Conservation (phyloP, 2,888 invertebrate species). For the Tethea ocularis region DNA sequence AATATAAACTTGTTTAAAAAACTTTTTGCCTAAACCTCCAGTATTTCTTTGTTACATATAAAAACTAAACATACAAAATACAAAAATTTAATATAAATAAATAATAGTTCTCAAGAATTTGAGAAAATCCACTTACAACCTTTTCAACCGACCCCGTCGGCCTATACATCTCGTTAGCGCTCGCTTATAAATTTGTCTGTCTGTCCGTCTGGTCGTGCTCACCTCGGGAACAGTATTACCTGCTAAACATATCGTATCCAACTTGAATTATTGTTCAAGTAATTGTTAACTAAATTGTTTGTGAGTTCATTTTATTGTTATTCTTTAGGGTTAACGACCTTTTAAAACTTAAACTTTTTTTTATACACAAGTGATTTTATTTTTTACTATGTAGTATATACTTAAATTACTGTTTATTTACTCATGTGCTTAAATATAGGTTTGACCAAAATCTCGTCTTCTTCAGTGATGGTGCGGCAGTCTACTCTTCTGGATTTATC, state of each 20-base stretch:
- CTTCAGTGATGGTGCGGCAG: too few species aligned
- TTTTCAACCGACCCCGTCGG: constrained; percentile 17
- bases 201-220: constrained; percentile 45
- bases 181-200: constrained; percentile 73
- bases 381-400: too few species aligned
- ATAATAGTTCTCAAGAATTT: too few species aligned
- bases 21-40: too few species aligned
- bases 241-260: constrained; percentile 38
- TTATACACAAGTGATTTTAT: background rate
- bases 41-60: too few species aligned
- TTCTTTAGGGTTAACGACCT: background rate
- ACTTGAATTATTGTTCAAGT: constrained; percentile 39
- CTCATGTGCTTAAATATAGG: too few species aligned
- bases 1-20: too few species aligned
- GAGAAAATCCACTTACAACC: constrained; percentile 23
- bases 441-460: too few species aligned
- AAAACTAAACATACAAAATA: too few species aligned
- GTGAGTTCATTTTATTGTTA: constrained; percentile 23
- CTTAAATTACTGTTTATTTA: too few species aligned
- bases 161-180: constrained; percentile 67
- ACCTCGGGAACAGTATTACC: constrained; percentile 30
- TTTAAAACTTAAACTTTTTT: background rate
- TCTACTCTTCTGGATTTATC: too few species aligned
- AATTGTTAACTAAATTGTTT: constrained; percentile 48
- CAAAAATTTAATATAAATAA: too few species aligned